Base-by-base conservation (phyloP, 2,797 vertebrate genomes). In the Buphagus erythrorhynchus region DNA sequence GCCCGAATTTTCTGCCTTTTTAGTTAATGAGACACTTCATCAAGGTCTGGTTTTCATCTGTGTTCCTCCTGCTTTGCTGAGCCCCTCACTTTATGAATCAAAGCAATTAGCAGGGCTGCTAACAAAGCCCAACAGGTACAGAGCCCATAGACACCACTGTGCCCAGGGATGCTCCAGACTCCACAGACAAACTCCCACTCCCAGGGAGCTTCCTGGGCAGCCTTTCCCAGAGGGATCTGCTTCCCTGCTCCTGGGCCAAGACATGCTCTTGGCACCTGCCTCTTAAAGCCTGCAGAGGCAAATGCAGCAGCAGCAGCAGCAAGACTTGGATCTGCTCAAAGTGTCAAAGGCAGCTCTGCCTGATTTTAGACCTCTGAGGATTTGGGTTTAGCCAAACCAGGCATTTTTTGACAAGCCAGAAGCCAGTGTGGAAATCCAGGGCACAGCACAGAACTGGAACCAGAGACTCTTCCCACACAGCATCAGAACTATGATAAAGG, bases 11-110 rank as follows among this genome's bases (percentile, higher is more conserved):
- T 65, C 77, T 93, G 90, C 92, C 45, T 91, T 93, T 95, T 82
- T n/a, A 85, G 29, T 80, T 92, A 93, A 89, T 91, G 84, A 95
- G 84, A 92, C 80, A 84, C 94, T 91, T 87, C 91, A 92, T 88
- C 84, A 85, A 89, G 93, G 93, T 76, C 91, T 95, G 93, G 0
- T 82, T 95, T 91, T 76, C 84, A 93, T 93, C 81, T 73, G 6
- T 0, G 1, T 5, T 72, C 84, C 86, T 90, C 40, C 67, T 77
- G 79, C 72, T 71, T 67, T 71, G 59, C 79, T 0, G 11, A 92
- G 84, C 69, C 63, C 33, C 59, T 78, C 59, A 17, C 62, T 68
- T 84, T 58, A 58, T 88, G 73, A 89, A 87, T 69, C 86, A 93
- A 72, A 86, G 80, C 83, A 89, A 89, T 93, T 86, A 95, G 63